Base-by-base conservation (phyloP, 1,140 invertebrate species). In the Heliconius himera region DNA sequence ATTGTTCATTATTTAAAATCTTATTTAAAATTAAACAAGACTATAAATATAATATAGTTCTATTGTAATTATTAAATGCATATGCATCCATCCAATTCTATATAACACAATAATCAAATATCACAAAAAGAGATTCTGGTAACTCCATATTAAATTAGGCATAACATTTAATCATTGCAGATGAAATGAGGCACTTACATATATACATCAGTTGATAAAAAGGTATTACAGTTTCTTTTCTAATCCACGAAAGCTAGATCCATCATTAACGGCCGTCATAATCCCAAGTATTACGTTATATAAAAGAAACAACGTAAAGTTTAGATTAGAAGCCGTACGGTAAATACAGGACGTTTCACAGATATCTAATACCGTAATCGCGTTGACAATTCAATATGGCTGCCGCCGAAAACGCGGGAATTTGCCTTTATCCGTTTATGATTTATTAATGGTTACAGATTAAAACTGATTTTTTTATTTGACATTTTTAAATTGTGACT, bases 381-480 rank as follows among this genome's bases (percentile, higher is more conserved):
- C 74, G 81, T 87, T 85, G 85, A 72, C 82, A 86, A 87, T 88
- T 85, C 85, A 89, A 90, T 87, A 91, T 91, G 88, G 85, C 86
- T 60, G 83, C 76, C 80, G n/a, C 77, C 84, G 51, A 60, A 75
- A 75, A 75, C 36, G 36, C 51, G 51, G 51, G 18, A 33, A 22
- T 41, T 60, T 60, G 3, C 54, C 54, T 2, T 9, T 9, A 22
- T 66, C 13, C 11, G 26, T 66, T 66, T 66, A 11, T 13, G 4
- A 66, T 66, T 66, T 22, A 26, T 66, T 11, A 26, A 29, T 29
- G 11, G 26, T 60, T n/a, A 46, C 3, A 46, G 41, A 46, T 20
- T 8, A 20, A 51, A 51, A 51, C 0, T 22, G n/a, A n/a, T n/a
- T 2, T 2, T 56, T 6, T n/a, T 9, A 56, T n/a, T 56, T 9